Evolutionary conservation across 23 tunicate genomes (phyloP).

Genomic region (Clavelina lepadiformis): DNA sequence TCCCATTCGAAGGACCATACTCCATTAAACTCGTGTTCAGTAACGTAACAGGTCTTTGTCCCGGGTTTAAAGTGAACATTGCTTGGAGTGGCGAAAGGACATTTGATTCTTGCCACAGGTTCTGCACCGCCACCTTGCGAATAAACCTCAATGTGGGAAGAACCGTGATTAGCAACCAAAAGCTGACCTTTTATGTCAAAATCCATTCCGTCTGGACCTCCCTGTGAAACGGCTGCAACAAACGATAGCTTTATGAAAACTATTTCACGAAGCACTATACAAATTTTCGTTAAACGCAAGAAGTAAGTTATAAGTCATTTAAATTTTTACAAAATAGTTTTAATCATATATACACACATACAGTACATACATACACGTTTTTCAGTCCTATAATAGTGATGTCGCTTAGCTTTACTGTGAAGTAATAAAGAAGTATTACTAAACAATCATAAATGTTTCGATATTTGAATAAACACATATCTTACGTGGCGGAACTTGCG

Average conservation of each 20-base stretch:
- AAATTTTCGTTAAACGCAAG: no score
- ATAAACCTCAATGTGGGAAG: constrained; percentile 64
- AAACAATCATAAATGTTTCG: no score
- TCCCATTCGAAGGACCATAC: constrained; percentile 88
- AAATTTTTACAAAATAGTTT: no score
- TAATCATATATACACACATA: no score
- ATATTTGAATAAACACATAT: no score
- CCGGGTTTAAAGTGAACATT: constrained; percentile 64
- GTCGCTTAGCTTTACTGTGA: no score
- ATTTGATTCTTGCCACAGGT: constrained; percentile 43
- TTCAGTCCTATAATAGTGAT: no score
- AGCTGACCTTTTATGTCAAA: constrained; percentile 48
- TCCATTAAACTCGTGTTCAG: constrained; percentile 64
- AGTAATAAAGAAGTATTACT: no score
- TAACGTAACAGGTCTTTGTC: constrained; percentile 66
- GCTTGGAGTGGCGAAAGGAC: constrained; percentile 59
- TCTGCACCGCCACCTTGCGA: constrained; percentile 42
- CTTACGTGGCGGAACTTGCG: constrained; percentile 30
- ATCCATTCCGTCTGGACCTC: constrained; percentile 92
- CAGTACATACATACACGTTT: no score
- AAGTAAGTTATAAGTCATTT: no score
- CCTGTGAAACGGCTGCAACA: constrained; percentile 1
- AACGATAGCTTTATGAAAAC: not conserved
- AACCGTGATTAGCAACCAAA: constrained; percentile 77
- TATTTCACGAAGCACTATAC: no score